phyloP scores from a whole-genome alignment of 2,888 invertebrate genomes.

The Meloe dianella region DNA sequence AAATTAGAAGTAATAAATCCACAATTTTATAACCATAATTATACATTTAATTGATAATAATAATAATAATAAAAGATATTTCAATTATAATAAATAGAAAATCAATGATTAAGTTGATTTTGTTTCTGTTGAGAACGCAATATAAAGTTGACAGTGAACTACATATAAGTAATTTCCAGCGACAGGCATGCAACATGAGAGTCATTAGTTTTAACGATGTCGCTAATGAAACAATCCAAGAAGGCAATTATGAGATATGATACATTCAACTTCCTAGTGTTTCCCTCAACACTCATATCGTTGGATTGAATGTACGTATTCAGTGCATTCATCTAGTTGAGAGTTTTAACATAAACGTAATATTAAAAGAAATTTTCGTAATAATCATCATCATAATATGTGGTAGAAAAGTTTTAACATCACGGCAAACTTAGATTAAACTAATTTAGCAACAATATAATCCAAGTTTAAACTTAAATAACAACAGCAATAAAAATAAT shows the following conservation, averaged over 20 bases:
- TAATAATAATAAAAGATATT: too few relatives aligned
- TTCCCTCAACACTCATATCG: constrained; percentile 48
- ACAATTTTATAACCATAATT: background rate
- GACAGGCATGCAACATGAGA: constrained; percentile 53
- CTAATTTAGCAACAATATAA: background rate
- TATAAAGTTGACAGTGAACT: constrained; percentile 36
- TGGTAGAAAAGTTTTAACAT: background rate
- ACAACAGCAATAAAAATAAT: background rate
- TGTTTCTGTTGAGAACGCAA: constrained; percentile 20
- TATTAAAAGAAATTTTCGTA: background rate
- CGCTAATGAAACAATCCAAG: constrained; percentile 61
- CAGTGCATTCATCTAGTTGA: constrained; percentile 30
- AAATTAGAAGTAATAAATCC: background rate
- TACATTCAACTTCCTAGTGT: constrained; percentile 54
- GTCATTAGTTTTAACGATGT: constrained; percentile 61
- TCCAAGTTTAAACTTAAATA: background rate
- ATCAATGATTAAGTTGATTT: background rate
- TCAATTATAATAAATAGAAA: too few relatives aligned
- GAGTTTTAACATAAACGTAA: constrained; percentile 19
- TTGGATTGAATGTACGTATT: constrained; percentile 32
- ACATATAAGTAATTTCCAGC: constrained; percentile 53
- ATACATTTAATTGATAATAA: background rate
- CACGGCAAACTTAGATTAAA: background rate
- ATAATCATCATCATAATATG: background rate
- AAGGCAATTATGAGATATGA: constrained; percentile 60